These are phyloP conservation scores for Nysson spinosus DNA, from an alignment of 2,888 invertebrate genomes.

Conservation along the genomic window DNA sequence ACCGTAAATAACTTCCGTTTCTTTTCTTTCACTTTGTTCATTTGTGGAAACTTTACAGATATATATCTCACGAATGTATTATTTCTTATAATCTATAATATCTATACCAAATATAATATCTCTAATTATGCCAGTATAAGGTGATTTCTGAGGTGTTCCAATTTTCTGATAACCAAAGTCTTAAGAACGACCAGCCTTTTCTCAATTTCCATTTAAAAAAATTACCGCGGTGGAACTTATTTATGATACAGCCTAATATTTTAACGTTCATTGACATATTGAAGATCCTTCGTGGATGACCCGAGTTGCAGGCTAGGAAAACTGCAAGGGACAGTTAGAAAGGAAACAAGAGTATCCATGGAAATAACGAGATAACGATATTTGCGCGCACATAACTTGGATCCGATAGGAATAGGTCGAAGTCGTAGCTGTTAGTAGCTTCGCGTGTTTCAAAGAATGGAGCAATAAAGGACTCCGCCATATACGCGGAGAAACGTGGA, in stretches of 20 bases:
- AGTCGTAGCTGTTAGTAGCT: slow-evolving; percentile 52
- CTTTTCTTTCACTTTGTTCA: too few relatives aligned
- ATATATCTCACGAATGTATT: too few relatives aligned
- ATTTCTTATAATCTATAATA: too few relatives aligned
- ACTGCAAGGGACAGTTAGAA: slow-evolving; percentile 1
- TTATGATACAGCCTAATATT: slow-evolving; percentile 47
- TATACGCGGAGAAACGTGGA: slow-evolving; percentile 36
- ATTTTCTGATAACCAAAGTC: too few relatives aligned
- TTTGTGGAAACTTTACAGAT: too few relatives aligned
- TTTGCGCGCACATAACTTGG: slow-evolving; percentile 54
- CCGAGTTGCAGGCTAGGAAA: slow-evolving; percentile 30
- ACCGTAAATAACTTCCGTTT: too few relatives aligned
- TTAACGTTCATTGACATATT: slow-evolving; percentile 42
- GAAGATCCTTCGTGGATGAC: slow-evolving; percentile 53
- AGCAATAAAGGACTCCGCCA: slow-evolving; percentile 54
- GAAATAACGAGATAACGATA: slow-evolving; percentile 58
- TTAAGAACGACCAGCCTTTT: too few relatives aligned
- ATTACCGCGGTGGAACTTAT: too few relatives aligned
- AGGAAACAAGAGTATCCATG: slow-evolving; percentile 23
- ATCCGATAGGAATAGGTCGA: slow-evolving; percentile 55
- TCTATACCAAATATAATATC: too few relatives aligned
- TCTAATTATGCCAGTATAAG: too few relatives aligned
- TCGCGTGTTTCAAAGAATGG: slow-evolving; percentile 49
- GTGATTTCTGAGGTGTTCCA: too few relatives aligned
- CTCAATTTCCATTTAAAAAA: too few relatives aligned